Evolutionary conservation across 2,797 vertebrate genomes (phyloP).

Genomic region (Ctenopoma multispine): DNA sequence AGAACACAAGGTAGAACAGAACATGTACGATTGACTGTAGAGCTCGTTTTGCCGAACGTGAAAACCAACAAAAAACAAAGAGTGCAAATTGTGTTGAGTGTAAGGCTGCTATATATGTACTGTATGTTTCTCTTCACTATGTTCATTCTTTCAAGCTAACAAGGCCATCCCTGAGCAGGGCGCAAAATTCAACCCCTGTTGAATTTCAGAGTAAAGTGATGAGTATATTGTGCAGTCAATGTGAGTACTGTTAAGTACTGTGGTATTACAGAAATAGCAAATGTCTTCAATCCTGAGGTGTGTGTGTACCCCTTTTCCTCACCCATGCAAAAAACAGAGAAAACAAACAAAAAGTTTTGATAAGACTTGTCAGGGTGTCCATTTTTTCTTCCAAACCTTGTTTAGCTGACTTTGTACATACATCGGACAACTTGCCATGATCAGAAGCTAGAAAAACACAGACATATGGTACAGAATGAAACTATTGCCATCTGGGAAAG

Average conservation of each 20-base stretch:
- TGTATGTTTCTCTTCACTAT: conserved; percentile 87
- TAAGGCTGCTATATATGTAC: conserved; percentile 88
- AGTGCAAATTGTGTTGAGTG: conserved; percentile 92
- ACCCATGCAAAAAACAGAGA: conserved; percentile 60
- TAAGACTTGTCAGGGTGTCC: conserved; percentile 80
- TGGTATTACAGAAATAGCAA: conserved; percentile 81
- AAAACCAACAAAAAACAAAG: conserved; percentile 79
- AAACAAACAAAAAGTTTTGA: conserved; percentile 55
- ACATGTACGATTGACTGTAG: conserved; percentile 59
- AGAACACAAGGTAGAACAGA: conserved; percentile 36
- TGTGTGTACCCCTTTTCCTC: conserved; percentile 75
- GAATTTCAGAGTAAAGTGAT: conserved; percentile 89
- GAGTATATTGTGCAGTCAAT: conserved; percentile 93
- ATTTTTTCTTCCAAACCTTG: conserved; percentile 73
- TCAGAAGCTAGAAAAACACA: conserved; percentile 84
- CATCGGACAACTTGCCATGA: conserved; percentile 77
- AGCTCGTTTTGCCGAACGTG: conserved; percentile 81
- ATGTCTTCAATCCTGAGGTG: conserved; percentile 89
- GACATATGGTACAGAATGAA: conserved; percentile 85
- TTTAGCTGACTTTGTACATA: conserved; percentile 75
- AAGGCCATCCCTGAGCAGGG: conserved; percentile 98
- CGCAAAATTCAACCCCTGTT: conserved; percentile 86
- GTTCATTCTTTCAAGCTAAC: conserved; percentile 92
- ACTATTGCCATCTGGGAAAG: conserved; percentile 85
- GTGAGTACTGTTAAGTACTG: conserved; percentile 84